A percentile compares a stretch with the other conserved stretches of the same genome.
Conservation (phyloP, 2,113 vertebrate species). For the Crotalus horridus region DNA sequence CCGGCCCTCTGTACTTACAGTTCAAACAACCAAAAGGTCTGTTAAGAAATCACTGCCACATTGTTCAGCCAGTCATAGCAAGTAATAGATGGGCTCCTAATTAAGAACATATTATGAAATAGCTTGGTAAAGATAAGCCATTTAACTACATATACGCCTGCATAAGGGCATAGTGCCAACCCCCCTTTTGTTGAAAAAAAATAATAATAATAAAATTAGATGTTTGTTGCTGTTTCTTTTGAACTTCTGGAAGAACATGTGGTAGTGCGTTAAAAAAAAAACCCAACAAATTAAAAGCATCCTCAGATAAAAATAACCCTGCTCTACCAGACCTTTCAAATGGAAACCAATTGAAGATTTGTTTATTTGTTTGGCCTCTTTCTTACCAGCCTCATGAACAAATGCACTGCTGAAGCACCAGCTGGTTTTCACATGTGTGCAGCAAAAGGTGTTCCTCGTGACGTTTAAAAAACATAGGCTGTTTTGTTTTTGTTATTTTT, state of each 20-base stretch:
- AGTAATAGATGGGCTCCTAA: slow-evolving; percentile 82
- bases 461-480: slow-evolving; percentile 65
- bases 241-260: slow-evolving; percentile 83
- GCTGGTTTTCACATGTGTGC: slow-evolving; percentile 76
- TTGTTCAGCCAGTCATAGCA: slow-evolving; percentile 78
- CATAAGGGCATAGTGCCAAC: slow-evolving; percentile 80
- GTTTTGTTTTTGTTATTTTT: slow-evolving; percentile 19
- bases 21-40: slow-evolving; percentile 80
- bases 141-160: slow-evolving; percentile 74
- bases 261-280: slow-evolving; percentile 72
- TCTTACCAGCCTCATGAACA: slow-evolving; percentile 69
- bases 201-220: slow-evolving; percentile 65
- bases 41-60: slow-evolving; percentile 84
- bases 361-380: slow-evolving; percentile 44
- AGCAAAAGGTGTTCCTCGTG: slow-evolving; percentile 71
- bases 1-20: slow-evolving; percentile 76
- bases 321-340: slow-evolving; percentile 73
- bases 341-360: slow-evolving; percentile 68
- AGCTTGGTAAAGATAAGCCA: slow-evolving; percentile 79
- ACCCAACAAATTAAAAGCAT: slow-evolving; percentile 83
- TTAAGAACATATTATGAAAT: slow-evolving; percentile 84
- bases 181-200: slow-evolving; percentile 54
- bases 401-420: slow-evolving; percentile 72
- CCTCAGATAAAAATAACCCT: slow-evolving; percentile 82
- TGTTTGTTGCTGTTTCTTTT: slow-evolving; percentile 82